Evolutionary conservation across 2,888 invertebrate species (phyloP).

Genomic region (Tethea ocularis): DNA sequence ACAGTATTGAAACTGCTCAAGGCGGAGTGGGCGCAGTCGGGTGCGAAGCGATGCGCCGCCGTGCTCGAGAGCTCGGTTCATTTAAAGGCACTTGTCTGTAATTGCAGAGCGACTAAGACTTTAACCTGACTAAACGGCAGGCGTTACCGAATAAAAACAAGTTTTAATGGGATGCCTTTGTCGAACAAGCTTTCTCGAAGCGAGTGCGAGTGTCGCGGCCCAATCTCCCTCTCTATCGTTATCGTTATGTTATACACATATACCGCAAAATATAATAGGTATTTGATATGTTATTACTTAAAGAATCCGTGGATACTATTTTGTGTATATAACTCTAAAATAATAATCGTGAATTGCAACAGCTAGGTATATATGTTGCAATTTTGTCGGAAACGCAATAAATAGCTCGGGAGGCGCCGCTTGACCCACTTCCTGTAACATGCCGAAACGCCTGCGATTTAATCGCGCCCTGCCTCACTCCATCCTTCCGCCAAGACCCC

Average conservation of each 20-base stretch:
- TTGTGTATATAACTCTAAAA: slow-evolving; percentile 28
- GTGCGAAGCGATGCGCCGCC: slow-evolving; percentile 78
- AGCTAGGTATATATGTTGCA: slow-evolving; percentile 72
- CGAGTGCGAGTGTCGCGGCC: slow-evolving; percentile 31
- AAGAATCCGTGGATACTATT: too few species aligned
- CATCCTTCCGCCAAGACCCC: slow-evolving; percentile 73
- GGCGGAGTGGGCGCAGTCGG: slow-evolving; percentile 68
- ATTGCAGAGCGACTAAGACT: slow-evolving; percentile 81
- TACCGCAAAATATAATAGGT: too few species aligned
- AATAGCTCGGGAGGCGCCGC: slow-evolving; percentile 77
- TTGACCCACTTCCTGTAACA: slow-evolving; percentile 82
- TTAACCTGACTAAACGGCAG: slow-evolving; percentile 65
- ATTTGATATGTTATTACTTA: too few species aligned
- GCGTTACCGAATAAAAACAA: slow-evolving; percentile 75
- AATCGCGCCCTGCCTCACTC: slow-evolving; percentile 75
- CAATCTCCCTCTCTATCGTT: slow-evolving; percentile 20
- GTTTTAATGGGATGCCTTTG: slow-evolving; percentile 75
- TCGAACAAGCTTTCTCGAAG: slow-evolving; percentile 42
- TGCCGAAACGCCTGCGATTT: slow-evolving; percentile 81
- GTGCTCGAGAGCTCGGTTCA: slow-evolving; percentile 82
- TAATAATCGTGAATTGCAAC: slow-evolving; percentile 37
- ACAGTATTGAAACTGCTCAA: slow-evolving; percentile 53
- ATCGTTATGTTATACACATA: slow-evolving; percentile 9
- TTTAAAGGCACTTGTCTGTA: slow-evolving; percentile 83
- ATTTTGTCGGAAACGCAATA: slow-evolving; percentile 78